Conservation (phyloP, 2,113 vertebrate species). For the Casuarius casuarius region DNA sequence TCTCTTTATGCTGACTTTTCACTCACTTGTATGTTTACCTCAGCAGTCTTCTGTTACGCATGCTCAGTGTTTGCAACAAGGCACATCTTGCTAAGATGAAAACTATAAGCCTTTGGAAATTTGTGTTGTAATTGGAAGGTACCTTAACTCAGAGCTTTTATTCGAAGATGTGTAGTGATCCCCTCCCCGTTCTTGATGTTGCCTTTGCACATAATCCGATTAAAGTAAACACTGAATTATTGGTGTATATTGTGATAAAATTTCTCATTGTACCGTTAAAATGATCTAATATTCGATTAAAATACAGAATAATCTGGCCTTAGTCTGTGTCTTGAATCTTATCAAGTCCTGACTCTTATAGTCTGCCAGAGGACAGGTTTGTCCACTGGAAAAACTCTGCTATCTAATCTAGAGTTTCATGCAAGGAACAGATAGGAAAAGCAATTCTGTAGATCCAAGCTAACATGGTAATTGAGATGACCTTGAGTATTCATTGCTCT, state of each 20-base stretch:
- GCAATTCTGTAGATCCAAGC: not conserved
- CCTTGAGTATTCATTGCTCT: slow-evolving; percentile 19
- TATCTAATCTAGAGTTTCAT: not conserved
- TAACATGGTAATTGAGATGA: slow-evolving; percentile 36
- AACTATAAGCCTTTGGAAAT: not conserved
- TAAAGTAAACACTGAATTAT: not conserved
- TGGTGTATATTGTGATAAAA: not conserved
- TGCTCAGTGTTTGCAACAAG: not conserved
- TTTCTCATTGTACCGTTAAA: not conserved
- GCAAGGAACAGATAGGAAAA: not conserved
- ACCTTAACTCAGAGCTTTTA: not conserved
- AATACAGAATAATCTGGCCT: not conserved
- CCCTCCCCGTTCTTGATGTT: not conserved
- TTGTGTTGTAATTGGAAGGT: not conserved
- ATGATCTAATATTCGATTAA: not conserved
- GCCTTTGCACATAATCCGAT: not conserved
- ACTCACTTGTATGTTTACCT: not conserved
- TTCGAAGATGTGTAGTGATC: not conserved
- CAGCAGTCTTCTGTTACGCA: not conserved
- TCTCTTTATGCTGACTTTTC: not conserved
- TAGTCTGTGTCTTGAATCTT: not conserved
- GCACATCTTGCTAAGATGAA: not conserved
- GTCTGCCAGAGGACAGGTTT: not conserved
- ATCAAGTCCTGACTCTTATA: not conserved
- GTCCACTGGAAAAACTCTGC: not conserved